Conservation (phyloP, 2,888 invertebrate genomes). For the Yponomeuta malinellus region DNA sequence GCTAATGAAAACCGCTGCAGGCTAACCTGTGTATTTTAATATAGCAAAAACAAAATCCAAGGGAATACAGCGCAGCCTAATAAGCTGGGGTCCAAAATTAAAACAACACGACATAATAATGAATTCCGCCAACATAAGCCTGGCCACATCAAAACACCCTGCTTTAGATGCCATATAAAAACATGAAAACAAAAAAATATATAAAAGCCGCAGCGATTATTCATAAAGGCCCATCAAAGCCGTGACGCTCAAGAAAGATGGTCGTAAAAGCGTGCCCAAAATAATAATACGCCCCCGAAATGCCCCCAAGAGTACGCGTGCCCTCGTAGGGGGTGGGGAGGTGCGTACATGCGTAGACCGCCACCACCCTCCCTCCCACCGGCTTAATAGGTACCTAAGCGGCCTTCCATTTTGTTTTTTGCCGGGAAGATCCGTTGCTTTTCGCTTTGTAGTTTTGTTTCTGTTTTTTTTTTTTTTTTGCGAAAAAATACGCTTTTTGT, state of each 20-base stretch:
- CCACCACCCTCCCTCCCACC: conserved; percentile 31
- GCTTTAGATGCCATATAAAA: conserved; percentile 7
- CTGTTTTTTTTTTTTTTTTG: neutral
- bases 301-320: conserved; percentile 29
- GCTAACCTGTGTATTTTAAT: neutral
- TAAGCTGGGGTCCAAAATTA: conserved; percentile 40
- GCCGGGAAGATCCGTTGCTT: conserved; percentile 28
- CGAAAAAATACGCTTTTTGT: neutral
- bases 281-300: conserved; percentile 27
- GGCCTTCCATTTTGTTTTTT: conserved; percentile 70
- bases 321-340: conserved; percentile 31
- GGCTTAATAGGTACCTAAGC: conserved; percentile 52
- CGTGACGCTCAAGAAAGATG: conserved; percentile 40
- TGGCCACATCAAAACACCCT: conserved; percentile 11
- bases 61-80: conserved; percentile 25
- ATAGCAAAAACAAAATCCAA: conserved; percentile 12
- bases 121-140: conserved; percentile 53
- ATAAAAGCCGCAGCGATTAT: conserved; percentile 37
- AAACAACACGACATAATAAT: conserved; percentile 54
- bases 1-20: neutral
- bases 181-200: conserved; percentile 15
- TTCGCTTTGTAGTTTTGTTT: conserved; percentile 12
- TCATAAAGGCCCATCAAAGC: conserved; percentile 33
- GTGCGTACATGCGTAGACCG: conserved; percentile 68
- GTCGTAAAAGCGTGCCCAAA: conserved; percentile 37